Conservation (phyloP, 2,113 vertebrate species). For the Calyptomena viridis region DNA sequence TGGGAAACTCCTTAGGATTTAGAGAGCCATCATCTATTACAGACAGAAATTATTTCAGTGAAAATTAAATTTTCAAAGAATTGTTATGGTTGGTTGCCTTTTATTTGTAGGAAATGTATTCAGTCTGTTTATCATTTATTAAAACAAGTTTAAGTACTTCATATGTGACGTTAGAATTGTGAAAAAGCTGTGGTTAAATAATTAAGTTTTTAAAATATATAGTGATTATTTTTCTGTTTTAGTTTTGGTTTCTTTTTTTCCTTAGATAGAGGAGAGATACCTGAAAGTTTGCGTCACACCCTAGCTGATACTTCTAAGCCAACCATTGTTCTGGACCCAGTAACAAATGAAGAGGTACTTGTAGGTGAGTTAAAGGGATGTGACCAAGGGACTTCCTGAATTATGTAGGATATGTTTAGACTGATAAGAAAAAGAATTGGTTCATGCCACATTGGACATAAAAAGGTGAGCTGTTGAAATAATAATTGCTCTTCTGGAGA, state of each 20-base stretch:
- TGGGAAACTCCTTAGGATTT: not conserved
- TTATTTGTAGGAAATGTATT: not conserved
- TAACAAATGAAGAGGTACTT: conserved; percentile 46
- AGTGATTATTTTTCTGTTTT: not conserved
- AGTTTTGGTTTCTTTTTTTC: conserved; percentile 10
- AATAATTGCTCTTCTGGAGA: not conserved
- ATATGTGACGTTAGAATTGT: not conserved
- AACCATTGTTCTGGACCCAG: conserved; percentile 46
- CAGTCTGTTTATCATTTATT: not conserved
- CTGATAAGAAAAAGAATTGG: not conserved
- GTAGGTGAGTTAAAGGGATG: conserved; percentile 61
- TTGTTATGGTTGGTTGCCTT: not conserved
- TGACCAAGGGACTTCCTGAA: not conserved
- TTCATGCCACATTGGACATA: not conserved
- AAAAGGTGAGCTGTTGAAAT: not conserved
- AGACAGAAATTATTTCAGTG: not conserved
- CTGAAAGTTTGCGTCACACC: not conserved
- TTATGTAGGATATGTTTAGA: not conserved
- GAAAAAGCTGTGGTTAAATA: not conserved
- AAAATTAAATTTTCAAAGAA: not conserved
- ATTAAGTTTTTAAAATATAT: not conserved
- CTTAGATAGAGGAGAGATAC: conserved; percentile 16
- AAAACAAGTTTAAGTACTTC: not conserved
- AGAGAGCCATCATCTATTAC: not conserved
- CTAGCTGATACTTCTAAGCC: conserved; percentile 60